These are phyloP conservation scores for Turnix velox DNA, from an alignment of 2,113 vertebrate species.

Conservation along the genomic window DNA sequence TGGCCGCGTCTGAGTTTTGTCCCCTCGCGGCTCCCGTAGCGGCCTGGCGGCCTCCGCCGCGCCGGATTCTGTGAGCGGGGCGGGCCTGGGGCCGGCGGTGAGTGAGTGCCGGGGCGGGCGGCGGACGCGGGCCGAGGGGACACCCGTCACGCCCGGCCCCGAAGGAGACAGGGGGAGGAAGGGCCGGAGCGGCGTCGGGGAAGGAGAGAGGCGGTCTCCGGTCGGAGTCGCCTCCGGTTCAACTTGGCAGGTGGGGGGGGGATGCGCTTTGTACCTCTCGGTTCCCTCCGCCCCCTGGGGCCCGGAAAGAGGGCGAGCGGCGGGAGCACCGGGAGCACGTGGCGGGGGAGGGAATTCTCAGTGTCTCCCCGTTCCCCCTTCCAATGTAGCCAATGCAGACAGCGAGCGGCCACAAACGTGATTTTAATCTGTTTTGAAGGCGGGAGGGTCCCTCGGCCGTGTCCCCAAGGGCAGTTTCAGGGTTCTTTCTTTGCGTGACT, in stretches of 20 bases:
- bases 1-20: too few species aligned
- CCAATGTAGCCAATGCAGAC: accelerated
- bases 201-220: not conserved
- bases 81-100: not conserved
- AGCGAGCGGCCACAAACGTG: not conserved
- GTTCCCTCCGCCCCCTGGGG: accelerated
- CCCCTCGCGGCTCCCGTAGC: not conserved
- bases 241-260: accelerated
- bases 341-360: not conserved
- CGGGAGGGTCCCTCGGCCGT: too few species aligned
- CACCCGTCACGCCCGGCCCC: not conserved
- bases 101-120: not conserved
- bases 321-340: accelerated
- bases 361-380: accelerated
- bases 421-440: not conserved
- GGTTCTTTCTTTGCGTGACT: not conserved
- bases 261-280: accelerated
- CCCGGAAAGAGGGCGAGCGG: accelerated
- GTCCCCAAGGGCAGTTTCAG: not conserved
- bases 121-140: not conserved
- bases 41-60: not conserved
- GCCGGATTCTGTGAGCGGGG: not conserved
- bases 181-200: not conserved
- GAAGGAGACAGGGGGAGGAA: not conserved
- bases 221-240: too few species aligned